A percentile compares a stretch with the other conserved stretches of the same genome.
phyloP scores from a whole-genome alignment of 1,140 invertebrate genomes.

The Drosophila insularis region DNA sequence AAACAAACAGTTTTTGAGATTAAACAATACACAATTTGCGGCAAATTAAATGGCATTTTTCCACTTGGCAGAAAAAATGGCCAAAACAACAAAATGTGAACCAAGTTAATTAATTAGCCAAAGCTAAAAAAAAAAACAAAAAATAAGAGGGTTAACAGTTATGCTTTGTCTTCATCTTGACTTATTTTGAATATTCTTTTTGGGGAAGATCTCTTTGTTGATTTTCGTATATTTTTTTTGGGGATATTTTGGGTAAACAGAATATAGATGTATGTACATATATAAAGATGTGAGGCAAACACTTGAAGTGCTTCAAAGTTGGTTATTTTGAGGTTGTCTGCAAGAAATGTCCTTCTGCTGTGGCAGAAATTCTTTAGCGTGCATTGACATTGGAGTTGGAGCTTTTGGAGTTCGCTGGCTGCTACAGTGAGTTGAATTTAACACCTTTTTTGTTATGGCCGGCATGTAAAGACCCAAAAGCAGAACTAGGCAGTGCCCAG shows the following conservation, averaged over 20 bases:
- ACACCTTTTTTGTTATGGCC: conserved; percentile 78
- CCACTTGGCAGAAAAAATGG: conserved; percentile 45
- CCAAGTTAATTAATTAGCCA: conserved; percentile 66
- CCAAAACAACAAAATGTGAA: conserved; percentile 46
- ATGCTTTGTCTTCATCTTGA: conserved; percentile 53
- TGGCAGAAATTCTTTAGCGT: conserved; percentile 71
- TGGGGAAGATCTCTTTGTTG: neutral
- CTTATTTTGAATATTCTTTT: conserved; percentile 58
- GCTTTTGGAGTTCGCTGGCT: conserved; percentile 48
- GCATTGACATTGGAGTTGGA: conserved; percentile 56
- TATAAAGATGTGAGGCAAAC: conserved; percentile 40
- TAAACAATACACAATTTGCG: conserved; percentile 73
- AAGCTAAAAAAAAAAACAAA: neutral
- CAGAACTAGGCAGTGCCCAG: conserved; percentile 49
- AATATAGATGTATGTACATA: conserved; percentile 23
- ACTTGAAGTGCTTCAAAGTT: conserved; percentile 64
- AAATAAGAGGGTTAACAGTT: conserved; percentile 40
- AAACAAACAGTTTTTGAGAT: neutral
- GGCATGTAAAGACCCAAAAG: conserved; percentile 76
- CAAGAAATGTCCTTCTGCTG: conserved; percentile 73
- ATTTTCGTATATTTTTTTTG: too few species aligned
- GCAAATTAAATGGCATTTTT: conserved; percentile 64
- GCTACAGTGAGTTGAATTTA: conserved; percentile 67
- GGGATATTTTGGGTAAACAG: conserved; percentile 4
- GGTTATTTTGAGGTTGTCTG: neutral